Evolutionary conservation across 2,888 invertebrate genomes (phyloP).

Genomic region (Metopia argyrocephala): DNA sequence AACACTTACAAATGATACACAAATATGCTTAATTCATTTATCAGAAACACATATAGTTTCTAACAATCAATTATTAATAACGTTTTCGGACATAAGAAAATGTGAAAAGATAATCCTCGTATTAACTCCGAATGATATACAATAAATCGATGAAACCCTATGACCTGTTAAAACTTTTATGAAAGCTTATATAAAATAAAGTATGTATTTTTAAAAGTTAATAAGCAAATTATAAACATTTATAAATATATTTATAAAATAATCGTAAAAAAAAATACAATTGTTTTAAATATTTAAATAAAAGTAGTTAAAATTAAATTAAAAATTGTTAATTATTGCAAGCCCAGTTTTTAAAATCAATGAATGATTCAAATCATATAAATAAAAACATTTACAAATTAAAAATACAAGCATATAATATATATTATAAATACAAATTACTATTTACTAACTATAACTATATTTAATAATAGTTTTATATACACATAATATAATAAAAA

Average conservation of each 20-base stretch:
- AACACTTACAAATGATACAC: no score
- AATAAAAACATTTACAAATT: slow-evolving; percentile 21
- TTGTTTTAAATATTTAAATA: slow-evolving; percentile 37
- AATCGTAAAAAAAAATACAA: slow-evolving; percentile 6
- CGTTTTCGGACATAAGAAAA: not conserved
- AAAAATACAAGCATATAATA: slow-evolving; percentile 17
- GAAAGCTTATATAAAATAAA: slow-evolving; percentile 13
- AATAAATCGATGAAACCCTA: slow-evolving; percentile 54
- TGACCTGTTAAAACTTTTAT: slow-evolving; percentile 56
- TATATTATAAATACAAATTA: slow-evolving; percentile 27
- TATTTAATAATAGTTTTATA: slow-evolving; percentile 44
- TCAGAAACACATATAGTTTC: no score
- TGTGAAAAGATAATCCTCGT: slow-evolving; percentile 27
- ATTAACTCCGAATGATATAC: slow-evolving; percentile 53
- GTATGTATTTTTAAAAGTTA: slow-evolving; percentile 40
- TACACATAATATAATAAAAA: slow-evolving; percentile 34
- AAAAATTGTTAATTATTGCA: slow-evolving; percentile 61
- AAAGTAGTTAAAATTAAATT: slow-evolving; percentile 56
- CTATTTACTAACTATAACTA: slow-evolving; percentile 12
- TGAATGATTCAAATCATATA: slow-evolving; percentile 45
- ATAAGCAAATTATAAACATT: slow-evolving; percentile 42
- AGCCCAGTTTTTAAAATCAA: slow-evolving; percentile 52
- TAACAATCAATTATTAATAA: no score
- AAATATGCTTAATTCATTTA: no score
- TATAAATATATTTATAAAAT: slow-evolving; percentile 9